Evolutionary conservation across 2,888 invertebrate genomes (phyloP).

Genomic region (Cremastobaeus sp.): DNA sequence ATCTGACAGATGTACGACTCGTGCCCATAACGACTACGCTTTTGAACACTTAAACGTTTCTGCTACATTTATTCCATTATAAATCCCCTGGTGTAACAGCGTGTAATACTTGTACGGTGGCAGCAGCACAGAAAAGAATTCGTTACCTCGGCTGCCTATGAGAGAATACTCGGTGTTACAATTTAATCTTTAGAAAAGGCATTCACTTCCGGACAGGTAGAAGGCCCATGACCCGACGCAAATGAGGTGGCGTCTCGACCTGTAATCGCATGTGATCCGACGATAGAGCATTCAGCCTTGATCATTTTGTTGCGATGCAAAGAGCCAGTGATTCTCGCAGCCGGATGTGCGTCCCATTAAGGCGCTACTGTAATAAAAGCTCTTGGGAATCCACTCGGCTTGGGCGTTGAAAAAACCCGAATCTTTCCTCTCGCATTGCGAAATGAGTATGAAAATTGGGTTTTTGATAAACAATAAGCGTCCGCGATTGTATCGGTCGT

Average conservation of each 20-base stretch:
- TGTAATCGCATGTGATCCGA: constrained; percentile 30
- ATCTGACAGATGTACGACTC: constrained; percentile 26
- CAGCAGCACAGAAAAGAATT: constrained; percentile 5
- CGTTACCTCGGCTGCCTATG: constrained; percentile 1
- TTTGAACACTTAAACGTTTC: constrained; percentile 23
- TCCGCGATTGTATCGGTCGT: too few species aligned
- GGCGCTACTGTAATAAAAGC: constrained; percentile 31
- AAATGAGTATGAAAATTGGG: too few species aligned
- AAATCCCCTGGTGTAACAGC: background rate
- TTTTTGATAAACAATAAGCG: too few species aligned
- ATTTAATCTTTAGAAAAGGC: background rate
- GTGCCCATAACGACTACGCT: constrained; percentile 16
- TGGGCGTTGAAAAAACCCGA: too few species aligned
- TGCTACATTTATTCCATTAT: constrained; percentile 27
- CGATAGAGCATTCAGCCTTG: constrained; percentile 21
- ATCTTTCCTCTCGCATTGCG: too few species aligned
- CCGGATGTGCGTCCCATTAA: constrained; percentile 2
- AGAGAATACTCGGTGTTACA: background rate
- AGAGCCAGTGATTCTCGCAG: constrained; percentile 29
- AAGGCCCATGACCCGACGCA: constrained; percentile 21
- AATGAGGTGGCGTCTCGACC: constrained; percentile 40
- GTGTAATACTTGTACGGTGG: background rate
- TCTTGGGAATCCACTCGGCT: background rate
- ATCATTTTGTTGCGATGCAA: constrained; percentile 37
- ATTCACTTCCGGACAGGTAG: constrained; percentile 17